Evolutionary conservation across 2,888 invertebrate species (phyloP).

Genomic region (Steromphala cineraria): DNA sequence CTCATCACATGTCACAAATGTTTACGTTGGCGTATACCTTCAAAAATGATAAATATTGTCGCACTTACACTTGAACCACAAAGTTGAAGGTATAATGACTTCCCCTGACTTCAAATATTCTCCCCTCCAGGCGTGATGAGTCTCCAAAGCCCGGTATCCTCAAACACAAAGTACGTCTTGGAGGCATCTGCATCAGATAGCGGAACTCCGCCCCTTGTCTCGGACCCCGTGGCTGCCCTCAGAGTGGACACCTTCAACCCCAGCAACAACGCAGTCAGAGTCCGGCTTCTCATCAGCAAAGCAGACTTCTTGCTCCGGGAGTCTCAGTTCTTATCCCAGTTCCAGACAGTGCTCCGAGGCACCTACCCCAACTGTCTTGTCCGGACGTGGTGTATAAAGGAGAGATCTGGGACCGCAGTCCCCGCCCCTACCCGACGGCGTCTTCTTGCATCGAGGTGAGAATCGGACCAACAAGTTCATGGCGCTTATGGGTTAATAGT

Average conservation of each 20-base stretch:
- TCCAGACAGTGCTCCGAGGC: constrained; percentile 45
- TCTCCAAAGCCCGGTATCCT: constrained; percentile 37
- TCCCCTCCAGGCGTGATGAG: constrained; percentile 43
- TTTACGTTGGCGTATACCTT: no score
- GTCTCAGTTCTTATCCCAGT: constrained; percentile 47
- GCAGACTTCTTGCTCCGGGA: constrained; percentile 42
- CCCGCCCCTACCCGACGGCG: constrained; percentile 24
- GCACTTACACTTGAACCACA: no score
- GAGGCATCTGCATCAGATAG: constrained; percentile 52
- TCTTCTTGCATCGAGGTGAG: constrained; percentile 38
- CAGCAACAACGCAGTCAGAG: constrained; percentile 40
- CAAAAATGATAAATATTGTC: neutral
- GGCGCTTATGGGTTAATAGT: no score
- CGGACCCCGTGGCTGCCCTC: constrained; percentile 51
- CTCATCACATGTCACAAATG: no score
- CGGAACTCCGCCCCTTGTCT: constrained; percentile 45
- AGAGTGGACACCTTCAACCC: constrained; percentile 63
- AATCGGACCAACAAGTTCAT: neutral
- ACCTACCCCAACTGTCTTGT: constrained; percentile 45
- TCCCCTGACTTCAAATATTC: no score
- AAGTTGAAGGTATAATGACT: no score
- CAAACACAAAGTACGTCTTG: constrained; percentile 45
- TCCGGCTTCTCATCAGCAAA: constrained; percentile 44
- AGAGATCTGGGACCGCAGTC: constrained; percentile 32
- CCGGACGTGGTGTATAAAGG: constrained; percentile 57